Conservation (phyloP, 2,797 vertebrate species). For the Nasua narica region DNA sequence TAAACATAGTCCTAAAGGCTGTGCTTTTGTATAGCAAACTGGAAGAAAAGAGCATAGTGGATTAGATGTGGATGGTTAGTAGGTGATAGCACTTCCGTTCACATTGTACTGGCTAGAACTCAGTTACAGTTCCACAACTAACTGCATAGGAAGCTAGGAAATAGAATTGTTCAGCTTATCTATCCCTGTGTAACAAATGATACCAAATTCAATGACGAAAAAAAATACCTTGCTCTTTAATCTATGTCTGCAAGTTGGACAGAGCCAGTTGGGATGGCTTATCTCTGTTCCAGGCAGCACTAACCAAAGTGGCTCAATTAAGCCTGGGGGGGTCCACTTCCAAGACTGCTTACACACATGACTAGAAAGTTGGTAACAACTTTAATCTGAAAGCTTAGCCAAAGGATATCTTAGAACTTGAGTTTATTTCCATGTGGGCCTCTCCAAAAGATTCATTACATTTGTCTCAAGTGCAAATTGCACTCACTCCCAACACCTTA, state of each 20-base stretch:
- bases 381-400: neutral
- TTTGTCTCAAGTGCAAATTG: neutral
- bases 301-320: neutral
- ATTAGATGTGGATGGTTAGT: neutral
- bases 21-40: neutral
- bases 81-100: neutral
- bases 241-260: neutral
- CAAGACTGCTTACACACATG: neutral
- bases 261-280: neutral
- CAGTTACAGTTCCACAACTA: neutral
- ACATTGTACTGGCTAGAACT: neutral
- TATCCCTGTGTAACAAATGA: neutral
- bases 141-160: neutral
- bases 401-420: neutral
- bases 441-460: neutral
- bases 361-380: neutral
- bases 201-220: neutral
- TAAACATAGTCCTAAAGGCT: neutral
- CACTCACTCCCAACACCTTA: neutral
- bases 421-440: neutral
- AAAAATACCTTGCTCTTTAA: neutral
- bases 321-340: neutral
- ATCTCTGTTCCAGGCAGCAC: neutral
- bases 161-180: neutral
- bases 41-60: neutral